Base-by-base conservation (phyloP, 1,140 invertebrate genomes). In the Archivesica marissinica region DNA sequence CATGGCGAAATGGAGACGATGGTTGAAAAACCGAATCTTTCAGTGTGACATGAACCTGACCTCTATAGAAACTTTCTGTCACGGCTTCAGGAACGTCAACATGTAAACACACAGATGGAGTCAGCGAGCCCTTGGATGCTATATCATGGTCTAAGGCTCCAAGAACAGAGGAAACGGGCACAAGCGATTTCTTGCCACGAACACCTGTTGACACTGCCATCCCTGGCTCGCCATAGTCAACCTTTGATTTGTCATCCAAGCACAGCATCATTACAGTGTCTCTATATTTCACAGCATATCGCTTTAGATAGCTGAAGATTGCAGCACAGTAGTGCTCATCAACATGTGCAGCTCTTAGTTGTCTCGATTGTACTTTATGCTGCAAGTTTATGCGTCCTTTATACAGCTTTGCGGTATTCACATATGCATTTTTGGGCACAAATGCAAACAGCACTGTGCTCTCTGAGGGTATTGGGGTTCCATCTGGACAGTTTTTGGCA, bases 321-420 rank as follows among this genome's bases (percentile, higher is more conserved):
- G 70, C 74, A 33, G 85, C 85, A 84, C 87, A 87, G 28, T 85
- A 89, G 50, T 88, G 87, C 33, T 86, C 85, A 77, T 89, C 85
- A 35, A 47, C 33, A 74, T 89, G 88, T 17, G 30, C 68, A n/a
- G 56, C 6, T 15, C 85, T 44, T 0, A 85, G 76, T 33, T 87
- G 85, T 61, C 88, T n/a, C 9, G 72, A 68, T 54, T 89, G 88
- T 6, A 89, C 75, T 28, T 86, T 87, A 11, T 78, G 75, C 33
- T 78, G 66, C 17, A 89, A 30, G 23, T 77, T 35, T 15, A 88
- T 56, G 30, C 75, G 41, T 13, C 86, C 78, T 30, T 64, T 85
- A 17, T 83, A 87, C 0, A 83, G 68, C 78, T 86, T 86, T 30
- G 75, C 52, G n/a, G 76, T 79, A 13, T 87, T 79, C 15, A 44